These are phyloP conservation scores for Eilema sororculum DNA, from an alignment of 2,888 invertebrate genomes.

Conservation along the genomic window DNA sequence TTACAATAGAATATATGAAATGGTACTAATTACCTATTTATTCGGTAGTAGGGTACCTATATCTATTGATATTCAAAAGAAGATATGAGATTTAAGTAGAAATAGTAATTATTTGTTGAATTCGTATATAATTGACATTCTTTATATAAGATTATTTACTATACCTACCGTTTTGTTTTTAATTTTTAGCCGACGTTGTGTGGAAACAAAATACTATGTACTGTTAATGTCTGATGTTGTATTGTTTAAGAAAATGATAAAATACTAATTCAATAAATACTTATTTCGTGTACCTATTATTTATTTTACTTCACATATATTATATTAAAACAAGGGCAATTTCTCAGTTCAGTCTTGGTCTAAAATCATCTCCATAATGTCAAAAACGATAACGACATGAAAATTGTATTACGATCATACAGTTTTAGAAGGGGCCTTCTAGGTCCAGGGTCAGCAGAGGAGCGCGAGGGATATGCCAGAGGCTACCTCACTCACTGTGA, in stretches of 20 bases:
- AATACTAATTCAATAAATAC: slow-evolving; percentile 11
- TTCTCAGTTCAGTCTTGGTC: too few species aligned
- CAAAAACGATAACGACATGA: too few species aligned
- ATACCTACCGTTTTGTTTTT: not conserved
- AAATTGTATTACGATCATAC: too few species aligned
- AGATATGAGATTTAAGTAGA: not conserved
- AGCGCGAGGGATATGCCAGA: too few species aligned
- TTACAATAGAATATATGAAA: slow-evolving; percentile 5
- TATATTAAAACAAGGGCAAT: not conserved
- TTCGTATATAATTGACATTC: not conserved
- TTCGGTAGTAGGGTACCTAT: not conserved
- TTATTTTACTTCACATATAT: not conserved
- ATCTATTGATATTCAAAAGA: not conserved
- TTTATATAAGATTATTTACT: not conserved
- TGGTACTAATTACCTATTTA: slow-evolving; percentile 30
- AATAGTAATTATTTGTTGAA: not conserved
- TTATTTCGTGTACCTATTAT: not conserved
- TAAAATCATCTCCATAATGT: too few species aligned
- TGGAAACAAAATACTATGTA: not conserved
- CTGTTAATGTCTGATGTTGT: slow-evolving; percentile 9
- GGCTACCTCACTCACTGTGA: too few species aligned
- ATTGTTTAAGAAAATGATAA: not conserved
- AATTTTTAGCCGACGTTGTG: not conserved
- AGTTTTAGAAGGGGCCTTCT: too few species aligned
- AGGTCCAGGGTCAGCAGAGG: too few species aligned